Conservation (phyloP, 2,888 invertebrate species). For the Crematogaster levior region DNA sequence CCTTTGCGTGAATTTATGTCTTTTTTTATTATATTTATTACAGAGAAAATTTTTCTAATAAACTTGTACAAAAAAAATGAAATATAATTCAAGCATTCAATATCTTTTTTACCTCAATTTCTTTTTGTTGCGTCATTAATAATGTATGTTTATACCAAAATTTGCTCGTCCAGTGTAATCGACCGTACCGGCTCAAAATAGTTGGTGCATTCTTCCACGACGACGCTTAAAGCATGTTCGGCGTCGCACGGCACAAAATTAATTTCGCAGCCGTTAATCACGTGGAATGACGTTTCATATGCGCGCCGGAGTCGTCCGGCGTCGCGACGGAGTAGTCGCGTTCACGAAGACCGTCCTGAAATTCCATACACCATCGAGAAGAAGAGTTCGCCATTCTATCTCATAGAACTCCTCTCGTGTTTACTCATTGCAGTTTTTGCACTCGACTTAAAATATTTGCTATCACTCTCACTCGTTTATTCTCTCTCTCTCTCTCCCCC, state of each 20-base stretch:
- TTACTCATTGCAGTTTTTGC: conserved; percentile 45
- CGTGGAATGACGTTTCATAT: conserved; percentile 63
- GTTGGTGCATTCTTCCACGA: conserved; percentile 48
- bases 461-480: neutral
- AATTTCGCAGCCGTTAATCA: conserved; percentile 72
- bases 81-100: neutral
- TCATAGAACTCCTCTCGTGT: neutral
- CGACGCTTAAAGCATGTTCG: conserved; percentile 64
- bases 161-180: conserved; percentile 9
- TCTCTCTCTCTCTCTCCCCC: neutral
- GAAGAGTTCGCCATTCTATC: conserved; percentile 35
- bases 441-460: conserved; percentile 48
- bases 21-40: neutral
- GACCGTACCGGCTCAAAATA: conserved; percentile 36
- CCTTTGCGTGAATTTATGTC: neutral
- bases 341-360: conserved; percentile 20
- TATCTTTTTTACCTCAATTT: neutral
- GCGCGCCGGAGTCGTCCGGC: conserved; percentile 62
- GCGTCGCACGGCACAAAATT: conserved; percentile 65
- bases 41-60: neutral
- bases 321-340: conserved; percentile 36
- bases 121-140: conserved; percentile 11
- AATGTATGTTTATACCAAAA: neutral
- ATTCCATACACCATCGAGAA: conserved; percentile 33
- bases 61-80: neutral